Base-by-base conservation (phyloP, 2,888 invertebrate species). In the Nomada fabriciana region DNA sequence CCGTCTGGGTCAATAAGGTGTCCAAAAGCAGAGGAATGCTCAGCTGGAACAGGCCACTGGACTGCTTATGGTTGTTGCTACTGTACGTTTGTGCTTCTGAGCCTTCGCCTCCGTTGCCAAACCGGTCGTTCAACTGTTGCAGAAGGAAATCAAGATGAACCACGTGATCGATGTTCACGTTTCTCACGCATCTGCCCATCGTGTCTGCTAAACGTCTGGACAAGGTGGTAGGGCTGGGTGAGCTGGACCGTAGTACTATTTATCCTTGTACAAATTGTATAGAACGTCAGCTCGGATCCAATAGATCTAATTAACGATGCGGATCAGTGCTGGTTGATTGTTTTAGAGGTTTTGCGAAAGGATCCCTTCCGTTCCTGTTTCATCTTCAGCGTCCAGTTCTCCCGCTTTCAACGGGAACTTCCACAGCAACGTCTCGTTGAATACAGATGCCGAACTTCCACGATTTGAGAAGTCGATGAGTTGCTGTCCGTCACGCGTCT, bases 161-260 rank as follows among this genome's bases (percentile, higher is more conserved):
- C 13, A 89, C 88, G 50, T 87, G 83, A 75, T 94, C 89, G 61
- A 94, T 89, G 65, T 88, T 91, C 7, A 93, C 87, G 36, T 87
- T 88, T 29, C 92, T 92, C 18, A 91, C 88, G 80, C 93, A 92
- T 18, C 90, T 88, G 50, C 90, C 91, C 87, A 91, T 91, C 9
- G 81, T 84, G 94, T 95, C 84, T 91, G 95, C 71, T 90, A 88
- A 87, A 94, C 91, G 89, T 94, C 91, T 89, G 95, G 88, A 90
- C 94, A 91, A 85, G 94, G 95, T 90, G 95, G 90, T 84, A 96
- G 94, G 87, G 95, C 94, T 92, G 94, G 97, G 80, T 95, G 94
- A 87, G 95, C 94, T 91, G 94, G 97, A 89, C 96, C 84, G 97
- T 96, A 5, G 29, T 29, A 29, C 29, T 29, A 29, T 29, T 29